Percentiles rank a stretch among this genome's conserved stretches.
These are phyloP conservation scores for Drosophila mimica DNA, from an alignment of 2,888 invertebrate species.

Conservation along the genomic window DNA sequence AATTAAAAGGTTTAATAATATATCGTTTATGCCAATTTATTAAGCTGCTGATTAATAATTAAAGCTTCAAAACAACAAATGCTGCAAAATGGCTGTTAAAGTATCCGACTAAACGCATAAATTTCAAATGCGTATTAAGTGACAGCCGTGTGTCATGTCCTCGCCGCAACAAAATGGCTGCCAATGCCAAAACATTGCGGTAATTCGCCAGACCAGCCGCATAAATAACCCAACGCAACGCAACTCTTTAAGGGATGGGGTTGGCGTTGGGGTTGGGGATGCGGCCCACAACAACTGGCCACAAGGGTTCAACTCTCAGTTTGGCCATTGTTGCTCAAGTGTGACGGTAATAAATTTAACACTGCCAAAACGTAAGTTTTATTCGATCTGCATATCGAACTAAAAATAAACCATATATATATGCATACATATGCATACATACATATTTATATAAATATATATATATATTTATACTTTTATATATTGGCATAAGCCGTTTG, in stretches of 20 bases:
- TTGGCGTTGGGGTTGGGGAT: background rate
- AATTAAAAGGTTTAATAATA: conserved; percentile 48
- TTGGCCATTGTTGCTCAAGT: conserved; percentile 57
- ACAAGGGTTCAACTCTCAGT: conserved; percentile 19
- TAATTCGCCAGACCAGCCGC: conserved; percentile 51
- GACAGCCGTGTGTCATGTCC: conserved; percentile 70
- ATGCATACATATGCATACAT: background rate
- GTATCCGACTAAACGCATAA: conserved; percentile 22
- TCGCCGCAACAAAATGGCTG: conserved; percentile 75
- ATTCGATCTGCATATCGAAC: conserved; percentile 35
- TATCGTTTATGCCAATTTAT: conserved; percentile 21
- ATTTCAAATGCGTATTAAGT: conserved; percentile 46
- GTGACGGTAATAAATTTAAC: conserved; percentile 73
- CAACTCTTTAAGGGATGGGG: background rate
- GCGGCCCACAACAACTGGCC: conserved; percentile 4
- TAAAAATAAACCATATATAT: too few relatives aligned
- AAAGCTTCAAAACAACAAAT: conserved; percentile 13
- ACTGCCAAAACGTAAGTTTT: conserved; percentile 49
- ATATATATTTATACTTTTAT: background rate
- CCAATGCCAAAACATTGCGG: conserved; percentile 74
- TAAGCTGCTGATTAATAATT: conserved; percentile 24
- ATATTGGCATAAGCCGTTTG: conserved; percentile 59
- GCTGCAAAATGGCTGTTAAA: conserved; percentile 13
- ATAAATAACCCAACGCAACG: conserved; percentile 52
- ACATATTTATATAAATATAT: background rate